A percentile compares a stretch with the other conserved stretches of the same genome.
Conservation (phyloP, 2,113 vertebrate genomes). For the Corythoichthys intestinalis region DNA sequence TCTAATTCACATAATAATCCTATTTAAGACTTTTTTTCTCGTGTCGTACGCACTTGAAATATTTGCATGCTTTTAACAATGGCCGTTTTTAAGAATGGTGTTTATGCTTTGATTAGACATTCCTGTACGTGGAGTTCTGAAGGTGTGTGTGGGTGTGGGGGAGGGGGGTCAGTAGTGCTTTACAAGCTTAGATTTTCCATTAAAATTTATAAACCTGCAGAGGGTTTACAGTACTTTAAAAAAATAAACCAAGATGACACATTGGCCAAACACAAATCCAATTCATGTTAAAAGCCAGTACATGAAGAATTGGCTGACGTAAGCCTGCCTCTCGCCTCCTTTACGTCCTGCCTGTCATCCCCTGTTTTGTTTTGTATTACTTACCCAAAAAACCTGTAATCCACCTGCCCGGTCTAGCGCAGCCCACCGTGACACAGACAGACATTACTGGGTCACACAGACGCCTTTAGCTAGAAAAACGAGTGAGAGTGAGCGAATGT, state of each 20-base stretch:
- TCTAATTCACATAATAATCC: too few species aligned
- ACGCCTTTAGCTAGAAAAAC: conserved; percentile 1
- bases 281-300: conserved; percentile 1
- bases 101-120: too few species aligned
- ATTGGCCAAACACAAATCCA: background rate
- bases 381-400: background rate
- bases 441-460: conserved; percentile 6
- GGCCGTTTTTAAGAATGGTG: too few species aligned
- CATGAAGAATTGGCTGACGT: background rate
- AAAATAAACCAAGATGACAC: background rate
- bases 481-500: background rate
- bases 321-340: background rate
- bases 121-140: too few species aligned
- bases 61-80: too few species aligned
- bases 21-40: too few species aligned
- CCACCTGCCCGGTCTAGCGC: background rate
- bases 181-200: background rate
- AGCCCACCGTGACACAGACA: background rate
- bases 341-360: conserved; percentile 3
- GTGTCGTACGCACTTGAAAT: too few species aligned
- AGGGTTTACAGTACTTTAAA: background rate
- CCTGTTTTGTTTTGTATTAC: conserved; percentile 2
- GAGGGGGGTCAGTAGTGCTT: too few species aligned
- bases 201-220: background rate
- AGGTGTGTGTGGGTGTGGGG: too few species aligned